These are phyloP conservation scores for Littorina saxatilis DNA, from an alignment of 1,140 invertebrate species.

Conservation along the genomic window DNA sequence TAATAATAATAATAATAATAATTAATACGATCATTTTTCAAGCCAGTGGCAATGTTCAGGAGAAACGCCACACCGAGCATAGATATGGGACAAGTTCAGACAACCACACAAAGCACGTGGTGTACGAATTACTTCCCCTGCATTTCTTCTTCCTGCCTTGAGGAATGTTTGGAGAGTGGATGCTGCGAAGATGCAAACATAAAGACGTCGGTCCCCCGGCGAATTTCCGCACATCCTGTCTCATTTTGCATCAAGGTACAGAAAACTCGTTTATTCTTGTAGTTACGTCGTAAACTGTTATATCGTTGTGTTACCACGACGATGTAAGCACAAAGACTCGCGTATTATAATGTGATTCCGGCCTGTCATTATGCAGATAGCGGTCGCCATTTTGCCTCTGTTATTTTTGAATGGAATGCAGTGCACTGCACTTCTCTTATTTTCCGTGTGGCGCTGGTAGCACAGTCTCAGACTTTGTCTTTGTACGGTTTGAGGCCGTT, in stretches of 20 bases:
- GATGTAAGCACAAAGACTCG: background rate
- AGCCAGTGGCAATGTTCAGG: too few relatives aligned
- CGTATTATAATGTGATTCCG: conserved; percentile 36
- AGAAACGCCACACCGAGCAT: too few relatives aligned
- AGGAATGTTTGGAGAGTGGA: conserved; percentile 41
- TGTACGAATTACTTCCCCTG: conserved; percentile 24
- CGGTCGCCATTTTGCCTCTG: conserved; percentile 39
- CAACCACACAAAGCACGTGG: background rate
- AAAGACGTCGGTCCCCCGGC: conserved; percentile 16
- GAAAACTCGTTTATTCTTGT: background rate
- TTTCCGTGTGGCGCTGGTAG: background rate
- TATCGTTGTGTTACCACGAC: background rate
- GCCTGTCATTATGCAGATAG: conserved; percentile 36
- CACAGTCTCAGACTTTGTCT: background rate
- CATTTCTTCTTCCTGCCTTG: conserved; percentile 29
- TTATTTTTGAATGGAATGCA: conserved; percentile 38
- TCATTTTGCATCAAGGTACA: background rate
- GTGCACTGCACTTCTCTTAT: conserved; percentile 16
- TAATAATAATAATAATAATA: too few relatives aligned
- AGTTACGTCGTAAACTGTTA: background rate
- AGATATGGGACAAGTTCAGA: background rate
- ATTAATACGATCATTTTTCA: too few relatives aligned
- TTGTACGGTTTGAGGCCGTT: background rate
- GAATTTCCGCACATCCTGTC: background rate
- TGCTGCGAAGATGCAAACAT: conserved; percentile 40